phyloP scores from a whole-genome alignment of 2,113 vertebrate genomes.

The Engystomops pustulosus region DNA sequence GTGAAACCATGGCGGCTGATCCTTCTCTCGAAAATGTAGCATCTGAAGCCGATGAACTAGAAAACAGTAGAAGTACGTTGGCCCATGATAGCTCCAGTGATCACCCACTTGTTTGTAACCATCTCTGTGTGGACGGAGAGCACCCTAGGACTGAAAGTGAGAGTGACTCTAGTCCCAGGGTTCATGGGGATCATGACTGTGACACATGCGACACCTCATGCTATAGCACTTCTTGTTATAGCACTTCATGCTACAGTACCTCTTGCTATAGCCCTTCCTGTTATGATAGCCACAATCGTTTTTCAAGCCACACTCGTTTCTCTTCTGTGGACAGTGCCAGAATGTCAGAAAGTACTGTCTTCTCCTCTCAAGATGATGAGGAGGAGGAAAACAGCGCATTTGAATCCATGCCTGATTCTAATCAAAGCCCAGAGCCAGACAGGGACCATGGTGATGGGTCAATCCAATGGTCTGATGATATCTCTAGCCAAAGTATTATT shows the following conservation, averaged over 20 bases:
- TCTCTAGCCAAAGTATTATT: conserved; percentile 70
- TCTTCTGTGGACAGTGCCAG: conserved; percentile 95
- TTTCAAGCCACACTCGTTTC: conserved; percentile 92
- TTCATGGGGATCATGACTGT: conserved; percentile 82
- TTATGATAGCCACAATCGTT: conserved; percentile 81
- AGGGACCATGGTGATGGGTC: conserved; percentile 72
- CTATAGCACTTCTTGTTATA: conserved; percentile 94
- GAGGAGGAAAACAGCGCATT: conserved; percentile 95
- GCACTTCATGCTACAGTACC: conserved; percentile 91
- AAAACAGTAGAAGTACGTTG: conserved; percentile 68
- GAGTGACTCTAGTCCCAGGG: conserved; percentile 75
- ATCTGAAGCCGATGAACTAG: conserved; percentile 64
- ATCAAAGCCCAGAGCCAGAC: conserved; percentile 82
- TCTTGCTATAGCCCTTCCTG: conserved; percentile 94
- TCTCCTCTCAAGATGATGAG: conserved; percentile 96
- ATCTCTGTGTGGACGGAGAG: conserved; percentile 77
- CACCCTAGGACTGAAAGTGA: conserved; percentile 79
- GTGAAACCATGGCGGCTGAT: conserved; percentile 71
- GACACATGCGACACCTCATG: conserved; percentile 91
- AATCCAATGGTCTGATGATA: conserved; percentile 79
- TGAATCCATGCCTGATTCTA: conserved; percentile 83
- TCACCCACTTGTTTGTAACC: conserved; percentile 77
- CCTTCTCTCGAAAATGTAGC: conserved; percentile 62
- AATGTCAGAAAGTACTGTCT: conserved; percentile 94
- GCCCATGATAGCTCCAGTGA: conserved; percentile 78